These are phyloP conservation scores for Drosophila mimetica DNA, from an alignment of 2,888 invertebrate genomes.

Conservation along the genomic window DNA sequence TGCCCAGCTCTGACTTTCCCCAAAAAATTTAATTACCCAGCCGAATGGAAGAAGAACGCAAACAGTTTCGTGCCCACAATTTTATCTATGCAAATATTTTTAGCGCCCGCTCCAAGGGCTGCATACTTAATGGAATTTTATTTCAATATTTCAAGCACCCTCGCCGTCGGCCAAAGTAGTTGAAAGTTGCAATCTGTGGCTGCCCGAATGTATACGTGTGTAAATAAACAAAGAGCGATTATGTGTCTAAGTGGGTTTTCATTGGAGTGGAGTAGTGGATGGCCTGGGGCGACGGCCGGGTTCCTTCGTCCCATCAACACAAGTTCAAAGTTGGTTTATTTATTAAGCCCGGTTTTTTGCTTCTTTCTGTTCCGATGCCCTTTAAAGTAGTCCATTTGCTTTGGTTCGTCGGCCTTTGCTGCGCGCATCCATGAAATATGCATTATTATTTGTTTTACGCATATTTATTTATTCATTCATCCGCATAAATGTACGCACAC, in stretches of 20 bases:
- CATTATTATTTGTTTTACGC: conserved; percentile 65
- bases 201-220: conserved; percentile 6
- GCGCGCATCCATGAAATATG: conserved; percentile 53
- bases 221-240: conserved; percentile 26
- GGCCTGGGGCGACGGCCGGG: conserved; percentile 7
- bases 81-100: conserved; percentile 70
- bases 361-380: neutral
- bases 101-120: conserved; percentile 10
- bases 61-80: conserved; percentile 56
- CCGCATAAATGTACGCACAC: conserved; percentile 61
- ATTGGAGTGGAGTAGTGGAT: neutral
- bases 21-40: conserved; percentile 52
- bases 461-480: conserved; percentile 72
- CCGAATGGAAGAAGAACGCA: conserved; percentile 41
- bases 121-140: conserved; percentile 62
- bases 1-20: neutral
- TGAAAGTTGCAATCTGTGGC: conserved; percentile 44
- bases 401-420: conserved; percentile 23
- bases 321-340: conserved; percentile 27
- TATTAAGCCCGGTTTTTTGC: conserved; percentile 5
- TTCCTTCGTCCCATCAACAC: conserved; percentile 16
- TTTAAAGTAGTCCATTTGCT: conserved; percentile 9
- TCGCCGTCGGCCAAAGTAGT: conserved; percentile 44
- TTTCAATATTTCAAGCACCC: conserved; percentile 67
- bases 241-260: conserved; percentile 26